These are phyloP conservation scores for Plotosus lineatus DNA, from an alignment of 2,113 vertebrate species.

Conservation along the genomic window DNA sequence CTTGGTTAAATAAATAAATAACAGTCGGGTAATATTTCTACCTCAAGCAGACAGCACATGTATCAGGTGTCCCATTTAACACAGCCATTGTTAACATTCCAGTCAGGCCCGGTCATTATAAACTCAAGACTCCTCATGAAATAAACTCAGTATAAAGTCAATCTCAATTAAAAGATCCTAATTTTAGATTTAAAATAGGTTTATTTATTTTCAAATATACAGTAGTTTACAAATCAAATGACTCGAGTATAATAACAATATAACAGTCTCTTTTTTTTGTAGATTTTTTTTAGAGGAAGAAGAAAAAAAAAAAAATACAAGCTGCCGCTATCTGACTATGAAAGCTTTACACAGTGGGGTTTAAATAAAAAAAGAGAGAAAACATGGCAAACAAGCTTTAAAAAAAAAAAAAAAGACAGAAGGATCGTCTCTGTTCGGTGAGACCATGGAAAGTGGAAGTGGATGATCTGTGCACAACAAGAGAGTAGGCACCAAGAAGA, in stretches of 20 bases:
- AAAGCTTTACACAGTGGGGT: constrained; percentile 34
- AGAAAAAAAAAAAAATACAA: constrained; percentile 35
- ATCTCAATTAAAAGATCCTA: neutral
- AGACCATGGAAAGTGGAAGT: neutral
- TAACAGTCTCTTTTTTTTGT: constrained; percentile 81
- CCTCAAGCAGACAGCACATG: neutral
- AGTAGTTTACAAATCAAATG: constrained; percentile 84
- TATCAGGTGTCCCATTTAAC: neutral
- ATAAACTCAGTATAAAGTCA: neutral
- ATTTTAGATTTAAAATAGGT: constrained; percentile 89
- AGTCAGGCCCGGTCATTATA: neutral
- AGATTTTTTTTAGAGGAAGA: constrained; percentile 60
- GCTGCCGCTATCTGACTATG: constrained; percentile 50
- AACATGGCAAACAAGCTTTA: neutral
- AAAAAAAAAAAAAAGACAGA: neutral
- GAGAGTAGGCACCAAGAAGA: neutral
- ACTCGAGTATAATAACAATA: constrained; percentile 87
- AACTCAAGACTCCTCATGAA: neutral
- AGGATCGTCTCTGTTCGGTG: constrained; percentile 38
- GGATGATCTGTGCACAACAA: neutral
- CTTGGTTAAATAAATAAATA: neutral
- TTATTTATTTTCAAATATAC: constrained; percentile 97
- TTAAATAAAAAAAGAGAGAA: constrained; percentile 27
- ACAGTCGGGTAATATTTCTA: neutral
- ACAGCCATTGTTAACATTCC: neutral